Base-by-base conservation (phyloP, 1,140 invertebrate species). In the Drosophila kanapiae region DNA sequence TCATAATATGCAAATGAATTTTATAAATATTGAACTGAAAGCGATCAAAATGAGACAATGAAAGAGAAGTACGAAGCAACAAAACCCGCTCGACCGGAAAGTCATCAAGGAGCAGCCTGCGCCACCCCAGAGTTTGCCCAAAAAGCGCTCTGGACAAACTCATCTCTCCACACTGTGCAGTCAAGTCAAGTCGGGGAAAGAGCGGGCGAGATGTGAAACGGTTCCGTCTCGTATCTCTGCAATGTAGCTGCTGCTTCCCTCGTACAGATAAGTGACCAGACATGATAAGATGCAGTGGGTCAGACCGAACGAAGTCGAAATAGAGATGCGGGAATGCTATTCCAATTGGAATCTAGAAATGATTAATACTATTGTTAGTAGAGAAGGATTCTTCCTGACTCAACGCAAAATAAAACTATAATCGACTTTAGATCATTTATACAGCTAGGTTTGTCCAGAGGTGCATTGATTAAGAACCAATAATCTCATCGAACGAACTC, bases 11-110 rank as follows among this genome's bases (percentile, higher is more conserved):
- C 57, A 85, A 81, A 85, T 86, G 11, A 40, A 48, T 48, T 87
- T 79, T 82, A 79, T 68, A 85, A 86, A 85, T 78, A 86, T 67
- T 65, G 33, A 81, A 78, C 67, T 51, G 68, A 85, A 84, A 74
- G 71, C 77, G 49, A 58, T 51, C 23, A 56, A 43, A 54, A 49
- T 45, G 35, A 51, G 35, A 48, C 63, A 47, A 40, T 37, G 18
- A 62, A 40, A 51, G 49, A 60, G 33, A 56, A 68, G 47, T 45
- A 45, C 51, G 14, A 57, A 53, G 45, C 53, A 54, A 18, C 53
- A n/a, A 56, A 86, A 87, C 82, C 56, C 57, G 83, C 65, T 43
- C 31, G 83, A 82, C 79, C 79, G 63, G 79, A 87, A 78, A 82
- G 75, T 65, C 57, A 56, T 80, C 70, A 49, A 74, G 43, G 47